phyloP scores from a whole-genome alignment of 2,797 vertebrate genomes.

The Nothura maculosa region DNA sequence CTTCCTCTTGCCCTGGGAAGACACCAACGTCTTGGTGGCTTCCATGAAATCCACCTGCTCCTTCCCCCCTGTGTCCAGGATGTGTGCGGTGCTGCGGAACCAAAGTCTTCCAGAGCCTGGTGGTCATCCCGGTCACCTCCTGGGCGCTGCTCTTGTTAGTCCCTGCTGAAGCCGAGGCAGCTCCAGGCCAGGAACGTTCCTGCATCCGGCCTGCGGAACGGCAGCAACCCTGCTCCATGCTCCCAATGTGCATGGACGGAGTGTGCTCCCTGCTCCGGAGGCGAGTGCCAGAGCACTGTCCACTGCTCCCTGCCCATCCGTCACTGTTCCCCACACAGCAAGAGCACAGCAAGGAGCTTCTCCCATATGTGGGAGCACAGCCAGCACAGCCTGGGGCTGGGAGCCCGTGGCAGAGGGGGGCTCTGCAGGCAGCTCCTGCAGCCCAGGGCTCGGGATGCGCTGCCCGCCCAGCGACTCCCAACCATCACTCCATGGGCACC shows the following conservation, averaged over 20 bases:
- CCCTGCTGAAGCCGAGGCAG: background rate
- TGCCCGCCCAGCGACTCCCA: background rate
- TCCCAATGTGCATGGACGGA: too few species aligned
- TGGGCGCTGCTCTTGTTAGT: background rate
- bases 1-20: background rate
- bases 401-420: background rate
- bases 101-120: background rate
- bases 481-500: background rate
- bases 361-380: background rate
- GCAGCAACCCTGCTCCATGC: background rate
- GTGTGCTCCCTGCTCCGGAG: too few species aligned
- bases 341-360: background rate
- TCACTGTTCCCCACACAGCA: background rate
- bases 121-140: background rate
- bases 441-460: rapidly evolving
- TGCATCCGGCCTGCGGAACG: background rate
- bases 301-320: too few species aligned
- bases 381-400: background rate
- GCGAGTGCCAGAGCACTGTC: too few species aligned
- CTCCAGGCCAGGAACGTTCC: background rate
- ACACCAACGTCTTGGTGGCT: background rate
- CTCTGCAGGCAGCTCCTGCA: background rate
- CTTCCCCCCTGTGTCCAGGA: background rate
- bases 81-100: background rate
- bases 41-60: background rate